These are phyloP conservation scores for Laspeyria flexula DNA, from an alignment of 2,888 invertebrate species.

Conservation along the genomic window DNA sequence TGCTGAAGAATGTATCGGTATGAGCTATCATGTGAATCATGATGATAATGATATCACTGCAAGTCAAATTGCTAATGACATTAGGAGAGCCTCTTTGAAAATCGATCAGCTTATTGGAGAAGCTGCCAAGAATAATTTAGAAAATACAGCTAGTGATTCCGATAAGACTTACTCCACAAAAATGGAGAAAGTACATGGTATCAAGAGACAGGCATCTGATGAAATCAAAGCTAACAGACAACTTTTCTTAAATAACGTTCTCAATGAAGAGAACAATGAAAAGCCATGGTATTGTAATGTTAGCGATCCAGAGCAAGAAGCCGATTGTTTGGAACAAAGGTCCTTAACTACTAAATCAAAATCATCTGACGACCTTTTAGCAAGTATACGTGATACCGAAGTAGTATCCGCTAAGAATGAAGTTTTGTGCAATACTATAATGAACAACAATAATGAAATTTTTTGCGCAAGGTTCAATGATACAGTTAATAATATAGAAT, in stretches of 20 bases:
- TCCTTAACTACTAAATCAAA: constrained; percentile 69
- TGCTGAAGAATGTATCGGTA: constrained; percentile 78
- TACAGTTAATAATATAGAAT: constrained; percentile 70
- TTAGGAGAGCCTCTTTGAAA: constrained; percentile 83
- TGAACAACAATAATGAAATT: constrained; percentile 65
- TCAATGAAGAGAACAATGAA: constrained; percentile 73
- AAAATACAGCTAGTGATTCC: constrained; percentile 68
- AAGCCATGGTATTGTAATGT: constrained; percentile 84
- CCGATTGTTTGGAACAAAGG: constrained; percentile 71
- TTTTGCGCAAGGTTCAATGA: constrained; percentile 64
- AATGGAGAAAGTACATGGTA: constrained; percentile 86
- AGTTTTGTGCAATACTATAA: constrained; percentile 72
- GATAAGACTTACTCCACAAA: constrained; percentile 83
- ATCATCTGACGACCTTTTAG: constrained; percentile 72
- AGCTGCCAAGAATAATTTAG: constrained; percentile 70
- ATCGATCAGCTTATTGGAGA: constrained; percentile 84
- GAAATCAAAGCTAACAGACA: constrained; percentile 81
- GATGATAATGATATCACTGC: constrained; percentile 85
- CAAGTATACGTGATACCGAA: constrained; percentile 64
- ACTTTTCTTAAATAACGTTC: constrained; percentile 76
- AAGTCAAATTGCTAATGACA: constrained; percentile 85
- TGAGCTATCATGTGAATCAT: constrained; percentile 83
- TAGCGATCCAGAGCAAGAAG: constrained; percentile 81
- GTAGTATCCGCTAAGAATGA: constrained; percentile 78
- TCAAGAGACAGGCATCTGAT: constrained; percentile 80